Conservation (phyloP, 2,888 invertebrate genomes). For the Mythimna loreyi region DNA sequence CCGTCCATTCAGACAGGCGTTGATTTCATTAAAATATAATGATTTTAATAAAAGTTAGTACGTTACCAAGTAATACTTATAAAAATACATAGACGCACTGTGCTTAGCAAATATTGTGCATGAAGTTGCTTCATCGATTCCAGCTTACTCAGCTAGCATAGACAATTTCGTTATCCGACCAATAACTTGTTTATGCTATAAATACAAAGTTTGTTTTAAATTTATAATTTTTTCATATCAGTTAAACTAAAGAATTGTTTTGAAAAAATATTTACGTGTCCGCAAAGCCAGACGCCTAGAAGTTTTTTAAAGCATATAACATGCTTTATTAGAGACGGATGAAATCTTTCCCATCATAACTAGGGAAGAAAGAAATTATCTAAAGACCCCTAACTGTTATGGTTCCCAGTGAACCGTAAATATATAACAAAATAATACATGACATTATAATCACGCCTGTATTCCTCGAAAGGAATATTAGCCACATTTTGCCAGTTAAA, state of each 20-base stretch:
- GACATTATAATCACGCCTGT: background rate
- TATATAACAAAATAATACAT: constrained; percentile 33
- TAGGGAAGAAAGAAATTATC: constrained; percentile 38
- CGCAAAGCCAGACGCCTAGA: constrained; percentile 23
- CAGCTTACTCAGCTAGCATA: constrained; percentile 65
- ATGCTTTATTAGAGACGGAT: constrained; percentile 44
- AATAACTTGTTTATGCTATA: constrained; percentile 42
- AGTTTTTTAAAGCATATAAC: constrained; percentile 30
- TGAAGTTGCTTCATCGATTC: constrained; percentile 67
- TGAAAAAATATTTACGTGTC: constrained; percentile 32
- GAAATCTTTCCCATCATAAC: constrained; percentile 31
- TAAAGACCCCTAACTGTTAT: constrained; percentile 45
- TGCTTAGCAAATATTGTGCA: constrained; percentile 80
- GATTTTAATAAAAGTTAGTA: constrained; percentile 58
- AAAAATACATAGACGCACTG: constrained; percentile 75
- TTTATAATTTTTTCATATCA: constrained; percentile 48
- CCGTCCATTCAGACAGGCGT: constrained; percentile 66
- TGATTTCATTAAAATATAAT: constrained; percentile 51
- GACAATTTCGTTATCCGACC: constrained; percentile 52
- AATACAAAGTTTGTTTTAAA: constrained; percentile 45
- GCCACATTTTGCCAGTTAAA: constrained; percentile 1
- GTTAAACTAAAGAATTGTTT: constrained; percentile 42
- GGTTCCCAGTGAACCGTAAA: constrained; percentile 28
- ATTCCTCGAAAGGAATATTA: background rate
- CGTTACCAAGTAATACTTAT: constrained; percentile 66